Evolutionary conservation across 2,888 invertebrate genomes (phyloP).

Genomic region (Emmelina monodactyla): DNA sequence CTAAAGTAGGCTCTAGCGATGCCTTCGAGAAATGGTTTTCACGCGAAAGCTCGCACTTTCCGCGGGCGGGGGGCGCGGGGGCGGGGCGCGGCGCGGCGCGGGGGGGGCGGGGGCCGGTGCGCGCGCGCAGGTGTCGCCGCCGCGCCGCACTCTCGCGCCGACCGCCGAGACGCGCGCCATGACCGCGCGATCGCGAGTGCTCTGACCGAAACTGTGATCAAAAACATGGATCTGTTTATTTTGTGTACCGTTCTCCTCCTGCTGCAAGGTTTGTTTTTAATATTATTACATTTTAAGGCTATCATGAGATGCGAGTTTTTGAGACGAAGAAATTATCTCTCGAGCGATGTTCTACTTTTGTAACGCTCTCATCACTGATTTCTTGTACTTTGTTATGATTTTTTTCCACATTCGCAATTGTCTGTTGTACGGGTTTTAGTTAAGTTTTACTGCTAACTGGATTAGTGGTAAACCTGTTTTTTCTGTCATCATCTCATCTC

Average conservation of each 20-base stretch:
- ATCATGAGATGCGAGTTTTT: background rate
- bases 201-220: background rate
- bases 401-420: background rate
- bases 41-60: background rate
- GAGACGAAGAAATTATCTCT: background rate
- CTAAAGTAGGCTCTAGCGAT: background rate
- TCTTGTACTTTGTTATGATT: slow-evolving; percentile 1
- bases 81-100: background rate
- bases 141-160: background rate
- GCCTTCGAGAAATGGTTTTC: background rate
- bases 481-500: no score
- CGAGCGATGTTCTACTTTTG: background rate
- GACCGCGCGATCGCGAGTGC: background rate
- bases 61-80: background rate
- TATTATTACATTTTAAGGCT: background rate
- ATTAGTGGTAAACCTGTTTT: no score
- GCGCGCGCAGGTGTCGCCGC: background rate
- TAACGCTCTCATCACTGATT: background rate
- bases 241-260: background rate
- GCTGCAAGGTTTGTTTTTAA: background rate
- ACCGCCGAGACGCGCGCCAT: slow-evolving; percentile 1
- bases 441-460: no score
- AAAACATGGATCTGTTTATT: slow-evolving; percentile 1
- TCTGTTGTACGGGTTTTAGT: background rate
- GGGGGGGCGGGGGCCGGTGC: background rate